Percentiles rank a stretch among this genome's conserved stretches.
Conservation (phyloP, 2,797 vertebrate species). For the Brachyrhaphis roseni region DNA sequence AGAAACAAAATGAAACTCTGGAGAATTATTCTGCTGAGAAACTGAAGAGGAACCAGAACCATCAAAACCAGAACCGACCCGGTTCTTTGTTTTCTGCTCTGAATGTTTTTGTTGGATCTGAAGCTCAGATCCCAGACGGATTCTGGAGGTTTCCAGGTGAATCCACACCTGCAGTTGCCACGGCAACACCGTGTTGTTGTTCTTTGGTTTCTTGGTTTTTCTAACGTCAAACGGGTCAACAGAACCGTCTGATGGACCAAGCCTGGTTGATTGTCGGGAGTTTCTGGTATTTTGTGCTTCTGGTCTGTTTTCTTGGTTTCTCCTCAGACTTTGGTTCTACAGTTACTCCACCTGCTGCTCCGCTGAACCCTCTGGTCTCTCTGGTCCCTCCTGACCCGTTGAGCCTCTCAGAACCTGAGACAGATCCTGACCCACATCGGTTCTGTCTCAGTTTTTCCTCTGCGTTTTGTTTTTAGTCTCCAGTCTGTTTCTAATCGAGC, state of each 20-base stretch:
- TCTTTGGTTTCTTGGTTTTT: neutral
- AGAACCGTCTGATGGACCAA: neutral
- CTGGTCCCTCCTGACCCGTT: neutral
- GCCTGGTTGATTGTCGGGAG: neutral
- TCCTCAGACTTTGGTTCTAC: neutral
- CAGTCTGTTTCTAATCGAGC: neutral
- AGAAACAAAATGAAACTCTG: neutral
- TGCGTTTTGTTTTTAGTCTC: neutral
- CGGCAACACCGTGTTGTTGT: neutral
- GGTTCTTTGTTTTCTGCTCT: too few relatives aligned
- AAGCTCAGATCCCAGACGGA: neutral
- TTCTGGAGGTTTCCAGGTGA: constrained; percentile 10
- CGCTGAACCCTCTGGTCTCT: neutral
- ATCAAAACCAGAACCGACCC: too few relatives aligned
- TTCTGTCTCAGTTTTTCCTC: neutral
- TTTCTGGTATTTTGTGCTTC: neutral
- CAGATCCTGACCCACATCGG: too few relatives aligned
- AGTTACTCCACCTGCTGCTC: neutral
- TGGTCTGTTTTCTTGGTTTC: neutral
- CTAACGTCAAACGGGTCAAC: neutral
- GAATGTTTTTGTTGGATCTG: neutral
- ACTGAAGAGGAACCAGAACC: too few relatives aligned
- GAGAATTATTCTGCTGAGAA: neutral
- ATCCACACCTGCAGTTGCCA: neutral
- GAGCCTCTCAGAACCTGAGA: neutral